These are phyloP conservation scores for Manacus vitellinus DNA, from an alignment of 2,113 vertebrate species.

Conservation along the genomic window DNA sequence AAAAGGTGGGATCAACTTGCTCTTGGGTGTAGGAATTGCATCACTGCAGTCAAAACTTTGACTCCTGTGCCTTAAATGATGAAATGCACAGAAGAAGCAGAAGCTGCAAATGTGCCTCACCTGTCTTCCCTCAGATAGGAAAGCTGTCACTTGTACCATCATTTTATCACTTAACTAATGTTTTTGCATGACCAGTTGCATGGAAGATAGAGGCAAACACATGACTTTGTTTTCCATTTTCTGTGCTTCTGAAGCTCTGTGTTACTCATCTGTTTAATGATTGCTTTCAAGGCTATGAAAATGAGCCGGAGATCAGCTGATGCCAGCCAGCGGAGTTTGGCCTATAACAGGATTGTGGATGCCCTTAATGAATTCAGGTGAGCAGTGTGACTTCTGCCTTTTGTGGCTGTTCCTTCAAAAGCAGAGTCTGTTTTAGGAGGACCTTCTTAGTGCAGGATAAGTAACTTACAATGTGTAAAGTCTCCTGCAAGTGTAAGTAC, in stretches of 20 bases:
- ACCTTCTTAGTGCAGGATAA: neutral
- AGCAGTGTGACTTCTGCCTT: neutral
- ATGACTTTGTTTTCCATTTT: conserved; percentile 61
- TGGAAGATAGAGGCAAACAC: conserved; percentile 41
- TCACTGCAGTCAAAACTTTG: conserved; percentile 13
- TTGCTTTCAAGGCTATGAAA: conserved; percentile 94
- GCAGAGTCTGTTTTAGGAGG: neutral
- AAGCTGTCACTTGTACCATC: neutral
- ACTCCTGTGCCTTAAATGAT: conserved; percentile 12
- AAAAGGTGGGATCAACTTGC: neutral
- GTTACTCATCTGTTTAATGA: conserved; percentile 67
- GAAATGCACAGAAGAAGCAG: neutral
- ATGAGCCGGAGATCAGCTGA: conserved; percentile 95
- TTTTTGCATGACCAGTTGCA: conserved; percentile 24
- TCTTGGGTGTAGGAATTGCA: neutral
- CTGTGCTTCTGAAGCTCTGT: neutral
- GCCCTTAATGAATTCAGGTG: conserved; percentile 98
- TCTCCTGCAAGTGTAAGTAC: neutral
- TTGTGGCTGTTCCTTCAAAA: neutral
- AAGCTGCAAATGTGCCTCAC: neutral
- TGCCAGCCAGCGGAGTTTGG: conserved; percentile 90
- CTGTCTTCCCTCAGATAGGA: neutral
- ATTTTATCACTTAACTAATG: neutral
- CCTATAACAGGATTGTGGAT: conserved; percentile 94
- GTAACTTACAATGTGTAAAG: neutral